Evolutionary conservation across 1,140 invertebrate species (phyloP), one percentile per base, ranked within the genome.

Genomic region (Hormaphis cornu): DNA sequence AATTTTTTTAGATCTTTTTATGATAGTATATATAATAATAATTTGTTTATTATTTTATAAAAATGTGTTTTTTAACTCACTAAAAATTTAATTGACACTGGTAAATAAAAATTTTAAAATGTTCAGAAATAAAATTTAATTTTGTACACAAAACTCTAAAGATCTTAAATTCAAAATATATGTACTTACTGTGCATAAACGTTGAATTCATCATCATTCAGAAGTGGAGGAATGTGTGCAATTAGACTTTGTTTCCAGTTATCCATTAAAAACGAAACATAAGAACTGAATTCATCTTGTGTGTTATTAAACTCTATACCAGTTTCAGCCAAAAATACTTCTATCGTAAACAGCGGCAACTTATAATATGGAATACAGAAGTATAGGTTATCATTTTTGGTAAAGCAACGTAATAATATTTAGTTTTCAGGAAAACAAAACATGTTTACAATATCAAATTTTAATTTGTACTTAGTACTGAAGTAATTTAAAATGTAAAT

Each of bases 181-280:
- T 24, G 24, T 24, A 46, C 42, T 50, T 12, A 66, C 61, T 40
- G 0, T 0, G 16, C 12, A 50, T 50, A 66, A 30, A 0, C 14
- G 4, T 66, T n/a, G 6, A 66, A 35, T 2, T 50, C 26, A 1
- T 12, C 14, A 1, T 66, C 61, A 16, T 14, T 14, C 28, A 66
- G 12, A 0, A 66, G 42, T 14, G 61, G 44, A 35, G 44, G 18
- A 9, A 66, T 14, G 0, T 66, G 10, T 12, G 26, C 24, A 2
- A 66, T 7, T 8, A 66, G 30, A 4, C 3, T 66, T 5, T 10
- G n/a, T 50, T 66, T 50, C 61, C 61, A 66, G 8, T 24, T 20
- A 22, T 66, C 61, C 28, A 66, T 33, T 16, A 66, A 66, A 48
- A 35, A 66, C 6, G 42, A 22, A 9, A 66, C 1, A 14, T 66